Evolutionary conservation across 92 coral and sea anemone genomes (phyloP), one percentile per base, ranked within the genome.

Genomic region (Umimayanthus kanabou): DNA sequence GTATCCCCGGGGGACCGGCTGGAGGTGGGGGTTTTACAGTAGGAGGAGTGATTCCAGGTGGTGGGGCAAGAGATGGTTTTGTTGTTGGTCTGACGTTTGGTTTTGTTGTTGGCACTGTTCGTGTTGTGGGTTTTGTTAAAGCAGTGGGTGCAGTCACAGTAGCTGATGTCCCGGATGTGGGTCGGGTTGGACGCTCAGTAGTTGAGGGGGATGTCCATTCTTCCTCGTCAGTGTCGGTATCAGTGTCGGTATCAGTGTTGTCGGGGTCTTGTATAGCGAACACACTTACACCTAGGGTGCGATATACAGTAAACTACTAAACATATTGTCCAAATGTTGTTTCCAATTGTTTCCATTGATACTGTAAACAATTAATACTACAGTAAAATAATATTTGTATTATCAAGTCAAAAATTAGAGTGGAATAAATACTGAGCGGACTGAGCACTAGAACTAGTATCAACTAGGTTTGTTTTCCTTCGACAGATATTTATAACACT

Each of bases 171-270:
- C 26, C 79, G 50, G 79, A 39, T 40, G 79, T 9, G 39, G 45
- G 79, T 75, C 47, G 42, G 53, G 53, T 75, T 75, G 79, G 79
- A 10, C 26, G 23, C 26, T 75, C 53, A 18, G 16, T 37, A 37
- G 79, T 50, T 1, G 79, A 37, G n/a, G 79, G 79, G 26, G 79
- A 25, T 22, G 79, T 37, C 79, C 53, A 75, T 75, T 39, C 79
- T 75, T 75, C 79, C 53, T 75, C 79, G 79, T 75, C 79, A 39
- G 49, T 75, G 50, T 75, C 79, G 10, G 79, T 75, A 6, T 75
- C 79, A 37, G 25, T n/a, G 50, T 75, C 79, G 16, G 79, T 75
- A 10, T 75, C 79, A 37, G 39, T 39, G 42, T 33, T 45, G 39
- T 75, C 53, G 79, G 50, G 42, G 49, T 39, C 28, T 75, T 18